Conservation (phyloP, 2,888 invertebrate genomes). For the Elaeidobius kamerunicus region DNA sequence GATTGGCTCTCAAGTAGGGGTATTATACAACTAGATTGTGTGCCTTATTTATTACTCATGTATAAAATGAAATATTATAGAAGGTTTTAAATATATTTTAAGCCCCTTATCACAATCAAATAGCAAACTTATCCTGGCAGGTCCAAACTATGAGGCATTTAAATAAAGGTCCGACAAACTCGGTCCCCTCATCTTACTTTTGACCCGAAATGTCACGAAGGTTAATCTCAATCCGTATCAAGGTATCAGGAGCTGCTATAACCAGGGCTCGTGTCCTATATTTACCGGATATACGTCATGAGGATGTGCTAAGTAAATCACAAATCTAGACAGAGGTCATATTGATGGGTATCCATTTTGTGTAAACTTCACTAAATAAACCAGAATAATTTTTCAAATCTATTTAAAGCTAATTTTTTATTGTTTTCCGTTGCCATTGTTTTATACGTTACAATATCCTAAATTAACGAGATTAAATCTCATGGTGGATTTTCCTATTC, state of each 20-base stretch:
- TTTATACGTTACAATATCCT: not conserved
- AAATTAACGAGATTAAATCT: not conserved
- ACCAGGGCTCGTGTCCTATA: conserved; percentile 3
- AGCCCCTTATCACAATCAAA: not conserved
- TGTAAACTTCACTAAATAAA: not conserved
- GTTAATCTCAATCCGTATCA: conserved; percentile 19
- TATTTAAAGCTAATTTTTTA: too few species aligned
- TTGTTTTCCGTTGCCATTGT: too few species aligned
- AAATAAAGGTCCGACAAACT: conserved; percentile 8
- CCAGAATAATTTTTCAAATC: too few species aligned
- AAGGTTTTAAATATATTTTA: not conserved
- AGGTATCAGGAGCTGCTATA: conserved; percentile 16
- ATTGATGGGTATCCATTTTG: conserved; percentile 16
- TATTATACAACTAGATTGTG: too few species aligned
- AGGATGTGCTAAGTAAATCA: conserved; percentile 20
- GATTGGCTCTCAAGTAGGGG: too few species aligned
- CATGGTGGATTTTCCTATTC: not conserved
- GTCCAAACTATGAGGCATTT: conserved; percentile 3
- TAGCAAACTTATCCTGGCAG: not conserved
- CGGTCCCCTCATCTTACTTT: conserved; percentile 12
- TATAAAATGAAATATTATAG: too few species aligned
- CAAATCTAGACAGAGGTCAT: conserved; percentile 12
- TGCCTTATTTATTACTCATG: too few species aligned
- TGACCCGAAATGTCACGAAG: conserved; percentile 16
- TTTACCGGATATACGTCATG: conserved; percentile 16